A percentile compares a stretch with the other conserved stretches of the same genome.
Conservation (phyloP, 2,113 vertebrate genomes). For the Chloroceryle aenea region DNA sequence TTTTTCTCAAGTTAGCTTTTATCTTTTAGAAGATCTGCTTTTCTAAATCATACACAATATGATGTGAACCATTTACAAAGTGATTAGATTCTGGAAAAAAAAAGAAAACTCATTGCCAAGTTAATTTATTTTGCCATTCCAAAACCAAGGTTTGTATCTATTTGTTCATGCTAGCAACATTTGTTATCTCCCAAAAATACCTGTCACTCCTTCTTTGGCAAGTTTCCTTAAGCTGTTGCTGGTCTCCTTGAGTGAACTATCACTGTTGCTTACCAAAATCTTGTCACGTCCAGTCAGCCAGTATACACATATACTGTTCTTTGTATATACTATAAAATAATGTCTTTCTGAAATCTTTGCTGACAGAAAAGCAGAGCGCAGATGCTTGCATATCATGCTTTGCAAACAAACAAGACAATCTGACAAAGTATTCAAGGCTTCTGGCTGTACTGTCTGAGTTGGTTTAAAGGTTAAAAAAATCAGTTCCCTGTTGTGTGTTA, state of each 20-base stretch:
- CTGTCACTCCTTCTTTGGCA: background rate
- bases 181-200: background rate
- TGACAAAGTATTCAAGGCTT: constrained; percentile 7
- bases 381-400: background rate
- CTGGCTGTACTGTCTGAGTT: background rate
- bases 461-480: constrained; percentile 15
- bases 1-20: background rate
- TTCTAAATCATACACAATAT: background rate
- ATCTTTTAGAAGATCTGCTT: background rate
- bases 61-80: background rate
- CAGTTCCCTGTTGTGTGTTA: background rate
- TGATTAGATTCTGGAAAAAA: background rate
- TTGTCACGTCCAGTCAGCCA: background rate
- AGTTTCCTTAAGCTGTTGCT: background rate
- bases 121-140: background rate
- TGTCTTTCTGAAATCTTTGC: background rate
- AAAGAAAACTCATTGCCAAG: background rate
- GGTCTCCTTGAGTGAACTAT: background rate
- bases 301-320: background rate
- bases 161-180: background rate
- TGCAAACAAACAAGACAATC: background rate
- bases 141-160: background rate
- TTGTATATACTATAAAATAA: background rate
- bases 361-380: background rate
- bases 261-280: background rate